A percentile compares a stretch with the other conserved stretches of the same genome.
These are phyloP conservation scores for Pseudochromis fuscus DNA, from an alignment of 2,797 vertebrate genomes.

Conservation along the genomic window DNA sequence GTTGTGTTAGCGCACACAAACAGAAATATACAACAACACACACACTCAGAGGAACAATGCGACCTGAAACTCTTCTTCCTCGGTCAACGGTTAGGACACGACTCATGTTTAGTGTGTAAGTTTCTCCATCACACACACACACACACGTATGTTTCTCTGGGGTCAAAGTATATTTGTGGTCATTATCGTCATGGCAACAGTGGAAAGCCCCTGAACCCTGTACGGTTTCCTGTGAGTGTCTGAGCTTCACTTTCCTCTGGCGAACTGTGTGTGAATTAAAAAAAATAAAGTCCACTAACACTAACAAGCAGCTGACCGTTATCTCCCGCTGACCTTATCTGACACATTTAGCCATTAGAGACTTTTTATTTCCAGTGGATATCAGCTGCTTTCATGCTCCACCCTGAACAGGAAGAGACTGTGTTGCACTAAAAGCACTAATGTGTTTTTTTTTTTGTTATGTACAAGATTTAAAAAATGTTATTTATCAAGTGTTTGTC, in stretches of 20 bases:
- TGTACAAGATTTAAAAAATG: no score
- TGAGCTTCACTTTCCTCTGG: conserved; percentile 30
- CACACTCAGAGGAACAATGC: not conserved
- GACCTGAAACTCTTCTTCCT: not conserved
- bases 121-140: conserved; percentile 38
- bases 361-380: conserved; percentile 4
- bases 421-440: no score
- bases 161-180: conserved; percentile 65
- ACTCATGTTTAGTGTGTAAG: conserved; percentile 31
- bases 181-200: conserved; percentile 61
- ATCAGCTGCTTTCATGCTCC: conserved; percentile 16
- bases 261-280: conserved; percentile 10
- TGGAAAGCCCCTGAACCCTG: conserved; percentile 63
- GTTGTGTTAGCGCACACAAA: conserved; percentile 3
- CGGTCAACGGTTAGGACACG: conserved; percentile 26
- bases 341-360: conserved; percentile 22
- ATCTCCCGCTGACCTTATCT: conserved; percentile 58
- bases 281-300: not conserved
- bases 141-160: conserved; percentile 5
- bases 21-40: conserved; percentile 11
- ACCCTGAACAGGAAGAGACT: not conserved
- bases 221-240: conserved; percentile 47
- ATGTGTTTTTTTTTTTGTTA: no score
- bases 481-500: no score
- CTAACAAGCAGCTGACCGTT: conserved; percentile 2